Percentiles rank a stretch among this genome's conserved stretches.
These are phyloP conservation scores for Cantharis flavilabris DNA, from an alignment of 2,888 invertebrate species.

Conservation along the genomic window DNA sequence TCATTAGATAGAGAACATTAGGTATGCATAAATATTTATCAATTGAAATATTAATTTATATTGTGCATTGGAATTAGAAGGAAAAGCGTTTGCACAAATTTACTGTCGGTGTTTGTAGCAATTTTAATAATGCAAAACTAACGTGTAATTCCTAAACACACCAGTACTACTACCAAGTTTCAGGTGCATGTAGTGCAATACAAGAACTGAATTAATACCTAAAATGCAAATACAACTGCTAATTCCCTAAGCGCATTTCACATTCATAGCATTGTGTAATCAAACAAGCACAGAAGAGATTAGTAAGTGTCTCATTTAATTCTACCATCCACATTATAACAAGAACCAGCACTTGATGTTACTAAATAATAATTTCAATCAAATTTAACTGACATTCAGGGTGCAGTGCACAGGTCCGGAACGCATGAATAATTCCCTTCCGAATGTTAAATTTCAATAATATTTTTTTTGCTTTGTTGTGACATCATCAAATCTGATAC, in stretches of 20 bases:
- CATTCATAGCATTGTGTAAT: slow-evolving; percentile 11
- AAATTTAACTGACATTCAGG: neutral
- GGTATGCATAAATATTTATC: neutral
- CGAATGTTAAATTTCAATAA: neutral
- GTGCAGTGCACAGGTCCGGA: neutral
- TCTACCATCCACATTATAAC: neutral
- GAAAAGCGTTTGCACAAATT: neutral
- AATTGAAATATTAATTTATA: neutral
- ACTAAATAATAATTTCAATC: slow-evolving; percentile 1
- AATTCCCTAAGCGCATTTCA: slow-evolving; percentile 10
- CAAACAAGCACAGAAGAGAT: slow-evolving; percentile 13
- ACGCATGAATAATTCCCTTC: neutral
- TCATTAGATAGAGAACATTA: neutral
- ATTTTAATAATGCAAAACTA: slow-evolving; percentile 1
- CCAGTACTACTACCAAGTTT: neutral
- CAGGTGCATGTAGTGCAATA: slow-evolving; percentile 7
- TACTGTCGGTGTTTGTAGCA: neutral
- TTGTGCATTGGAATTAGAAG: neutral
- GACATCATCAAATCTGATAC: neutral
- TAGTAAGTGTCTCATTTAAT: slow-evolving; percentile 9
- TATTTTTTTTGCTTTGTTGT: neutral
- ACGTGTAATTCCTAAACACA: neutral
- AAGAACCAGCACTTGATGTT: neutral
- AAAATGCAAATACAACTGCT: slow-evolving; percentile 18
- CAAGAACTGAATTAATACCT: slow-evolving; percentile 6